phyloP scores from a whole-genome alignment of 2,888 invertebrate genomes.

The Epinotia brunnichana region DNA sequence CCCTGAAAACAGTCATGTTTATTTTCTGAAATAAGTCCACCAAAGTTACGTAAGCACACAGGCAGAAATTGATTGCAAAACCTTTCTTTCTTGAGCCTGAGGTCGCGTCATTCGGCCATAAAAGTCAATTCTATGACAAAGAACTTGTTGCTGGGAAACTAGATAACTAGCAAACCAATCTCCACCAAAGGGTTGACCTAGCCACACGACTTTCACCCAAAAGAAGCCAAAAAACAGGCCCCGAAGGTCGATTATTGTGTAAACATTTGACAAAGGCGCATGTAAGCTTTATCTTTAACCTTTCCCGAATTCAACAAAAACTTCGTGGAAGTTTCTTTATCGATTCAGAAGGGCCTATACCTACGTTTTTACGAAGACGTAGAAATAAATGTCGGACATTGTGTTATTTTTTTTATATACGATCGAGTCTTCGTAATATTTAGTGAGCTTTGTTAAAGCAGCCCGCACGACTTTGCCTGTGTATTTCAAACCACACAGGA shows the following conservation, averaged over 20 bases:
- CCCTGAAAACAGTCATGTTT: background rate
- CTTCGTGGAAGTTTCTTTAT: slow-evolving; percentile 67
- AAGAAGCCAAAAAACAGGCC: background rate
- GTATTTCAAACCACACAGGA: too few relatives aligned
- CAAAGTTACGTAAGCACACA: background rate
- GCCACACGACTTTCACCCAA: background rate
- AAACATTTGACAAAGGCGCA: slow-evolving; percentile 22
- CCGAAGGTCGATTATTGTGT: slow-evolving; percentile 1
- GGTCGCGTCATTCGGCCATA: background rate
- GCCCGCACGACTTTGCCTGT: too few relatives aligned
- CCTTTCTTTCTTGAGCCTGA: background rate
- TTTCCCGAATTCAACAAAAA: slow-evolving; percentile 69
- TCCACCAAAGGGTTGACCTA: slow-evolving; percentile 23
- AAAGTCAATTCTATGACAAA: slow-evolving; percentile 23
- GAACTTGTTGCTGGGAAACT: slow-evolving; percentile 12
- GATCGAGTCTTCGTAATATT: too few relatives aligned
- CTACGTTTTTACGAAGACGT: slow-evolving; percentile 46
- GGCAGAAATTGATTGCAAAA: background rate
- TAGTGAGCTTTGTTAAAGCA: too few relatives aligned
- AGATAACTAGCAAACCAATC: slow-evolving; percentile 31
- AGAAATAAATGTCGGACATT: slow-evolving; percentile 10
- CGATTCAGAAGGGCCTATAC: slow-evolving; percentile 67
- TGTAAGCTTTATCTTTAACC: slow-evolving; percentile 70
- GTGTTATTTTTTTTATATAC: too few relatives aligned
- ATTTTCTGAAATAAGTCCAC: background rate